Base-by-base conservation (phyloP, 2,888 invertebrate species). In the Euclidia mi region DNA sequence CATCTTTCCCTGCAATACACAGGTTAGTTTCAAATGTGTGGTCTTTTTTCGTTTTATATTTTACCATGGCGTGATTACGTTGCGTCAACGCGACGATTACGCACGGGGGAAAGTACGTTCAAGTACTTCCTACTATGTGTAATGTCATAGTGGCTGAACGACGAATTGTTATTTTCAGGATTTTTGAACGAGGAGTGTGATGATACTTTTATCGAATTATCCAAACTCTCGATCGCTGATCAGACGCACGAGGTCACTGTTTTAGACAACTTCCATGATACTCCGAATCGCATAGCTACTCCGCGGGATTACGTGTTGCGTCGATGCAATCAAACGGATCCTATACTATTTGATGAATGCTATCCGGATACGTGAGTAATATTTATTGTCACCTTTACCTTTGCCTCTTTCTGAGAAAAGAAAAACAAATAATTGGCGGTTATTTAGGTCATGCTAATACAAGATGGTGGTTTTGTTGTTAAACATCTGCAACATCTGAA, bases 301-400 rank as follows among this genome's bases (percentile, higher is more conserved):
- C 92, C 95, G 41, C 85, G 89, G 64, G 94, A 94, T 76, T 93
- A 91, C 90, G 94, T 94, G 90, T 91, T 97, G 65, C 95, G 96
- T 79, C 95, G 95, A 88, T 97, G 97, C 87, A 93, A 92, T 65
- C 97, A 97, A 89, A 88, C 94, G 17, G 95, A 95, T 67, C 94
- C 96, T 37, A 78, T 96, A 65, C 87, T 89, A 56, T 97, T 97
- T 92, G 94, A 95, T 86, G 94, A 95, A 89, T 95, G 96, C 84
- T 97, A 97, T 89, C 95, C 96, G 64, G 92, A 95, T 76, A 86
- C 94, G 96, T 96, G 84, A 95, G 95, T 93, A 82, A 17, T 15
- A 25, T n/a, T n/a, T 12, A 2, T 43, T 50, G 1, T 46, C 15
- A 17, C 37, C 7, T 41, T 45, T 34, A 41, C 47, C 20, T 58